A percentile compares a stretch with the other conserved stretches of the same genome.
These are phyloP conservation scores for Plectrocnemia conspersa DNA, from an alignment of 1,140 invertebrate species.

Conservation along the genomic window DNA sequence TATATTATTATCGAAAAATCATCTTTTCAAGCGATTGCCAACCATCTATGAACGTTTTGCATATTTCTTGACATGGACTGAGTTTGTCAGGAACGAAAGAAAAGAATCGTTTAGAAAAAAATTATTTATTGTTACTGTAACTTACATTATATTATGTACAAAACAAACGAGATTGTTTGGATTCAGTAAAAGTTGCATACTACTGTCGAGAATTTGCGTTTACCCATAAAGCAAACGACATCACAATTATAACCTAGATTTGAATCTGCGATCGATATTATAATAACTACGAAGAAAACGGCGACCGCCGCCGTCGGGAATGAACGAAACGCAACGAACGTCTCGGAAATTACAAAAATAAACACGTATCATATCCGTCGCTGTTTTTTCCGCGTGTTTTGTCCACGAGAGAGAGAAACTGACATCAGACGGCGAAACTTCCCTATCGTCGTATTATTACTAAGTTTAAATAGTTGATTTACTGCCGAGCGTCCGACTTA, in stretches of 20 bases:
- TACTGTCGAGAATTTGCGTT: slow-evolving; percentile 23
- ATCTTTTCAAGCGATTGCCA: no score
- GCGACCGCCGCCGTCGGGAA: slow-evolving; percentile 23
- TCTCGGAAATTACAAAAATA: slow-evolving; percentile 32
- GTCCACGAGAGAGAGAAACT: slow-evolving; percentile 20
- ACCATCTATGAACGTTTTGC: no score
- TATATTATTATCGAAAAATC: no score
- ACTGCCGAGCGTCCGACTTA: slow-evolving; percentile 23
- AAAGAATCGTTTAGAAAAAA: slow-evolving; percentile 31
- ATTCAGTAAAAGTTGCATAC: slow-evolving; percentile 30
- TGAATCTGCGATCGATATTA: slow-evolving; percentile 13
- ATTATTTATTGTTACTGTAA: slow-evolving; percentile 35
- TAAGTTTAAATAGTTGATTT: slow-evolving; percentile 32
- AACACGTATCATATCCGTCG: slow-evolving; percentile 20
- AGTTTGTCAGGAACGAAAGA: no score
- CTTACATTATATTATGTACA: slow-evolving; percentile 35
- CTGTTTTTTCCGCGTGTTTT: slow-evolving; percentile 21
- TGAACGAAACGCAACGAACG: slow-evolving; percentile 24
- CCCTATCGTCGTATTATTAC: slow-evolving; percentile 25
- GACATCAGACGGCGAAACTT: slow-evolving; percentile 17
- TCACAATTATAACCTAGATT: slow-evolving; percentile 22
- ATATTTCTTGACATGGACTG: no score
- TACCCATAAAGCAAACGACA: slow-evolving; percentile 19
- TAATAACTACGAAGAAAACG: slow-evolving; percentile 27
- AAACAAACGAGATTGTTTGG: slow-evolving; percentile 31